These are phyloP conservation scores for Takifugu ocellatus DNA, from an alignment of 2,797 vertebrate genomes.

Conservation along the genomic window DNA sequence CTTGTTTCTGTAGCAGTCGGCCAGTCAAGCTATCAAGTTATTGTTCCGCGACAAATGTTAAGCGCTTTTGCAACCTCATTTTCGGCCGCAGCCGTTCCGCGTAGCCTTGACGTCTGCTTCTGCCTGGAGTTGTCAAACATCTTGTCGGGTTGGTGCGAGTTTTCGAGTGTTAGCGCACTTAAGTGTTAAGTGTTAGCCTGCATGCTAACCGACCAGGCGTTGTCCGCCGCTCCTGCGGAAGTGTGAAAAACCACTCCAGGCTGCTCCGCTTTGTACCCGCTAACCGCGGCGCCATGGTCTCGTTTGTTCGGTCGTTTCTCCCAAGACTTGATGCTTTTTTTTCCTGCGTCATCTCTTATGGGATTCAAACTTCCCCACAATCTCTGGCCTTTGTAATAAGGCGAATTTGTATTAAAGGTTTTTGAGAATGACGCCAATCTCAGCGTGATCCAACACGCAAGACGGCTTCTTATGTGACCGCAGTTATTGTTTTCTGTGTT, in stretches of 20 bases:
- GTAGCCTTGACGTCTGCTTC: rapidly evolving
- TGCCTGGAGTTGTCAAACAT: rapidly evolving
- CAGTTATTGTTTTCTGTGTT: too few relatives aligned
- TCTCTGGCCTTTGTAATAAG: too few relatives aligned
- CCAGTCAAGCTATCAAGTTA: constrained; percentile 1
- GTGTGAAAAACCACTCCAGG: constrained; percentile 35
- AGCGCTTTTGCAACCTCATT: not conserved
- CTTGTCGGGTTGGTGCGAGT: not conserved
- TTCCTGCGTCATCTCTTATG: too few relatives aligned
- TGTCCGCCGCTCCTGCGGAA: constrained; percentile 69
- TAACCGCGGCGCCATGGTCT: constrained; percentile 20
- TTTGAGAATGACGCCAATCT: too few relatives aligned
- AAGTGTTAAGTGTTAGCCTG: constrained; percentile 39
- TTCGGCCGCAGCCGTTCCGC: not conserved
- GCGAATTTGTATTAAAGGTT: too few relatives aligned
- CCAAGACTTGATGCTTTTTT: too few relatives aligned
- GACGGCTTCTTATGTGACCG: too few relatives aligned
- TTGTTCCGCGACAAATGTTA: too few relatives aligned
- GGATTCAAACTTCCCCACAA: too few relatives aligned
- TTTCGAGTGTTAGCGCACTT: constrained; percentile 20
- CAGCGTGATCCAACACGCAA: too few relatives aligned
- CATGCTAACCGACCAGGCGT: constrained; percentile 65
- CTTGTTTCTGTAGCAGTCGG: constrained; percentile 8
- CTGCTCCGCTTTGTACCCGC: constrained; percentile 45
- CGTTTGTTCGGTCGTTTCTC: constrained; percentile 8